Percentiles rank a stretch among this genome's conserved stretches.
phyloP scores from a whole-genome alignment of 1,140 invertebrate species.

The Eueides isabella region DNA sequence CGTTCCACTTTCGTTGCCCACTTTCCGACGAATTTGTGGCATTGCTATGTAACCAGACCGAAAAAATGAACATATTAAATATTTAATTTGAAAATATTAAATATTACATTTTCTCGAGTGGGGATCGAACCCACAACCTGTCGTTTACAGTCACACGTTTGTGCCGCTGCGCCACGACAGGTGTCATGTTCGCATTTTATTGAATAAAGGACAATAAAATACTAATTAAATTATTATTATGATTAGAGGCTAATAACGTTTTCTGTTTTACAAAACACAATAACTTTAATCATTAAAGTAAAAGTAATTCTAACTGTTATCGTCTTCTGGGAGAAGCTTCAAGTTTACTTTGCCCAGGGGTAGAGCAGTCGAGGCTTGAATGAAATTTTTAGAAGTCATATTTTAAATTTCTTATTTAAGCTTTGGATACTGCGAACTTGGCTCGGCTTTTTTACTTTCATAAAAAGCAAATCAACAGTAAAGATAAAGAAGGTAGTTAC shows the following conservation, averaged over 20 bases:
- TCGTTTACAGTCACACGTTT: background rate
- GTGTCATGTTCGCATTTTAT: no score
- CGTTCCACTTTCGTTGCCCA: no score
- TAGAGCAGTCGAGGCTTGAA: background rate
- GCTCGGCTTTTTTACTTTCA: no score
- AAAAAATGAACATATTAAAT: background rate
- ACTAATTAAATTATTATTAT: no score
- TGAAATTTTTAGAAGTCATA: background rate
- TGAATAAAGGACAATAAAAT: no score
- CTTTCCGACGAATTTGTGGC: no score
- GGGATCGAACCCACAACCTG: background rate
- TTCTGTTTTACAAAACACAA: background rate
- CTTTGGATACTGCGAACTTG: background rate
- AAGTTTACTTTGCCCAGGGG: background rate
- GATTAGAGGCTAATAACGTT: background rate
- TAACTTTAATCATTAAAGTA: background rate
- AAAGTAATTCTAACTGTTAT: constrained; percentile 6
- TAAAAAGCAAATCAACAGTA: no score
- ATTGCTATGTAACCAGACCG: background rate
- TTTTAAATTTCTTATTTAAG: background rate
- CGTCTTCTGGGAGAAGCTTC: background rate
- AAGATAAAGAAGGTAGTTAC: no score
- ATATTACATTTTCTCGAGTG: background rate
- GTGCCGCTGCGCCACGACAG: no score
- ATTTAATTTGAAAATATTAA: no score